Percentiles rank a stretch among this genome's conserved stretches.
phyloP scores from a whole-genome alignment of 2,113 vertebrate genomes.

The Forbesichthys papilliferus region DNA sequence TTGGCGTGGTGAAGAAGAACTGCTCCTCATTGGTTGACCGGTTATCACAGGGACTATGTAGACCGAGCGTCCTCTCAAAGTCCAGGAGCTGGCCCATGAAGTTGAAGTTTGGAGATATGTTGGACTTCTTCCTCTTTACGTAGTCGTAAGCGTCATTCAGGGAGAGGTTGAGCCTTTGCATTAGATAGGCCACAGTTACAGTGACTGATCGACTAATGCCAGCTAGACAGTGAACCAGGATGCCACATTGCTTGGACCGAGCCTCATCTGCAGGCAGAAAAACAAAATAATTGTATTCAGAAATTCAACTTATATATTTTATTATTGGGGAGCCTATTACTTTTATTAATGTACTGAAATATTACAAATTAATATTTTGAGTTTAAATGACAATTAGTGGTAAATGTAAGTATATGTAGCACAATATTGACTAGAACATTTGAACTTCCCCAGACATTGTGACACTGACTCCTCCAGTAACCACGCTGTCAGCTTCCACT shows the following conservation, averaged over 20 bases:
- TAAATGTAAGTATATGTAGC: too few species aligned
- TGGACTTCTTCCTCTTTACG: conserved; percentile 87
- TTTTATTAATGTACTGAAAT: too few species aligned
- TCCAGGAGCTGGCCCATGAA: conserved; percentile 91
- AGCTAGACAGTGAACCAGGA: conserved; percentile 87
- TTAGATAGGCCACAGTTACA: conserved; percentile 89
- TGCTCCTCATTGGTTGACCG: conserved; percentile 67
- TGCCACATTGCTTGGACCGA: conserved; percentile 81
- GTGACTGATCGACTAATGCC: conserved; percentile 89
- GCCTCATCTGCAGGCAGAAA: conserved; percentile 78
- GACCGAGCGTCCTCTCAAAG: conserved; percentile 83
- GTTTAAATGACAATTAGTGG: too few species aligned
- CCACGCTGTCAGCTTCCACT: background rate
- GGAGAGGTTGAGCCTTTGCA: conserved; percentile 86
- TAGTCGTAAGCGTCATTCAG: conserved; percentile 88
- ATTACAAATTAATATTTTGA: too few species aligned
- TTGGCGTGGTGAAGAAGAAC: conserved; percentile 83
- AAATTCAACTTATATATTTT: background rate
- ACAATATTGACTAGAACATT: too few species aligned
- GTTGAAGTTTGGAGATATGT: conserved; percentile 91
- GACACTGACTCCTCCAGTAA: background rate
- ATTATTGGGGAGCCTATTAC: too few species aligned
- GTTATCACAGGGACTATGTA: conserved; percentile 76
- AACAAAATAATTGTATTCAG: conserved; percentile 11
- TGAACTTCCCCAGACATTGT: too few species aligned